These are phyloP conservation scores for Eristalis arbustorum DNA, from an alignment of 2,888 invertebrate species.

Conservation along the genomic window DNA sequence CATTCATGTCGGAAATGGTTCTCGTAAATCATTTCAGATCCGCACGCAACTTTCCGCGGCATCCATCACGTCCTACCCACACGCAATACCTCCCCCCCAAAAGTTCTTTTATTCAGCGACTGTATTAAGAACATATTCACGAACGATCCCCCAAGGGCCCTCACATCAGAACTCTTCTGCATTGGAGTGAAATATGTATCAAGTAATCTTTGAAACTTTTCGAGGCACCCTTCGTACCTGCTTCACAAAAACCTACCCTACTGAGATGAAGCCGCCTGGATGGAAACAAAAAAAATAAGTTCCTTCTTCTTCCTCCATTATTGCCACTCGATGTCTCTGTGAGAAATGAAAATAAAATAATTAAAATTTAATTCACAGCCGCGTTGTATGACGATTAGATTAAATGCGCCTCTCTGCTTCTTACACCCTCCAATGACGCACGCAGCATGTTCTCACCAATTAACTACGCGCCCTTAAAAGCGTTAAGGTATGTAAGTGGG, in stretches of 20 bases:
- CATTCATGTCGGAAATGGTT: not conserved
- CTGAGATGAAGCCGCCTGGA: not conserved
- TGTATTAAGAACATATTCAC: not conserved
- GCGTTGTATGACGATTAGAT: not conserved
- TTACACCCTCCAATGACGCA: not conserved
- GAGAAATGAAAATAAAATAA: not conserved
- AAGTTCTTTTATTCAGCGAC: not conserved
- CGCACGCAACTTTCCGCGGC: not conserved
- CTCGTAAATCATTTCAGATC: not conserved
- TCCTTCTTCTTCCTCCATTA: not conserved
- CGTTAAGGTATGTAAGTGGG: not conserved
- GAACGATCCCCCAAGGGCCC: not conserved
- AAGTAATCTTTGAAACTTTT: not conserved
- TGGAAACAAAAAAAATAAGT: not conserved
- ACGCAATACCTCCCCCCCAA: not conserved
- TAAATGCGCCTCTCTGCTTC: not conserved
- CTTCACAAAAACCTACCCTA: not conserved
- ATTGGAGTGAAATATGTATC: not conserved
- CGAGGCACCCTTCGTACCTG: not conserved
- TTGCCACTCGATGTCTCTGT: no score
- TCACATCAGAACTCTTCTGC: not conserved
- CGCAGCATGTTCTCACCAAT: not conserved
- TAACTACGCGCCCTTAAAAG: not conserved
- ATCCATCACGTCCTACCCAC: not conserved
- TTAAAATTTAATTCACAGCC: not conserved